These are phyloP conservation scores for Scaptodrosophila latifasciaeformis DNA, from an alignment of 2,888 invertebrate genomes.

Conservation along the genomic window DNA sequence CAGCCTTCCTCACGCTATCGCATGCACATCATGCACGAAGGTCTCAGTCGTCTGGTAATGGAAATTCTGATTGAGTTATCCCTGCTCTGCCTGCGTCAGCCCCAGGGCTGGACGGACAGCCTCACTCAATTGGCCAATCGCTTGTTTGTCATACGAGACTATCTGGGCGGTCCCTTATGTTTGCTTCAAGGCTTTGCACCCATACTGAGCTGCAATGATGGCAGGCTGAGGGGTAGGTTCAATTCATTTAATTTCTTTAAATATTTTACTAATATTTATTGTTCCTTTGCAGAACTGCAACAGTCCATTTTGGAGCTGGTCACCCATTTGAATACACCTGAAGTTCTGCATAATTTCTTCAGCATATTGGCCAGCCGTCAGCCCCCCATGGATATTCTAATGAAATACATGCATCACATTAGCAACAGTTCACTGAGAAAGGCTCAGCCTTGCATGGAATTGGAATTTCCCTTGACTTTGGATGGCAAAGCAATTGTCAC, in stretches of 20 bases:
- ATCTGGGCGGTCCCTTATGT: slow-evolving; percentile 72
- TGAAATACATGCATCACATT: slow-evolving; percentile 76
- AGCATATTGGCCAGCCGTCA: slow-evolving; percentile 78
- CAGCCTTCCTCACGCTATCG: slow-evolving; percentile 73
- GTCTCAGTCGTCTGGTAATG: slow-evolving; percentile 71
- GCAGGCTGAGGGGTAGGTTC: slow-evolving; percentile 60
- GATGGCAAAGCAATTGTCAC: slow-evolving; percentile 70
- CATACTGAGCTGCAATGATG: slow-evolving; percentile 65
- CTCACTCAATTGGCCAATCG: slow-evolving; percentile 72
- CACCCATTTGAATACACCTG: slow-evolving; percentile 73
- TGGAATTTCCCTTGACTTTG: slow-evolving; percentile 70
- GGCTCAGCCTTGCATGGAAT: slow-evolving; percentile 70
- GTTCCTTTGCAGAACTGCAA: slow-evolving; percentile 78
- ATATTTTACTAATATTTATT: background rate
- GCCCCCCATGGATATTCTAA: slow-evolving; percentile 78
- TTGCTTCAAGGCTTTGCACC: slow-evolving; percentile 72
- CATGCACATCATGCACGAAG: slow-evolving; percentile 71
- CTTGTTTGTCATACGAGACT: slow-evolving; percentile 72
- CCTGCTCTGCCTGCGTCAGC: slow-evolving; percentile 64
- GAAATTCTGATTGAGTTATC: slow-evolving; percentile 73
- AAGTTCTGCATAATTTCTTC: slow-evolving; percentile 77
- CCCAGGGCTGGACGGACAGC: slow-evolving; percentile 69
- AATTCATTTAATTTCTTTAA: background rate
- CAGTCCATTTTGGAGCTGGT: slow-evolving; percentile 81
- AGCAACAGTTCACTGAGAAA: slow-evolving; percentile 59